Conservation (phyloP, 2,797 vertebrate genomes). For the Takifugu rubripes region DNA sequence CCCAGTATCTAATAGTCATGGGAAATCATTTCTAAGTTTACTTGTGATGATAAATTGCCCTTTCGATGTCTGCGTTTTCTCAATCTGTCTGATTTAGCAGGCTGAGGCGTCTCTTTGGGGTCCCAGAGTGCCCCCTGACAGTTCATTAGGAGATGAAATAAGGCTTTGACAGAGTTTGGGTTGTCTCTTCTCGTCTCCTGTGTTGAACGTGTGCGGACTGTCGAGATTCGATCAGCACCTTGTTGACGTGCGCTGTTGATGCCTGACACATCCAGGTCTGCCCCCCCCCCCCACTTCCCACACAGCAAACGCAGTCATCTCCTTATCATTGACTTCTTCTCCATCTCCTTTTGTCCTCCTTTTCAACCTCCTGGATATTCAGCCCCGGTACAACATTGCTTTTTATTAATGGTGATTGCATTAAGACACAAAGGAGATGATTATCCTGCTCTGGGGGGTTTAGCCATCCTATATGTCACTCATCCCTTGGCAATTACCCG, state of each 20-base stretch:
- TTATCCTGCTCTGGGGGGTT: slow-evolving; percentile 51
- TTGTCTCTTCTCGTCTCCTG: no score
- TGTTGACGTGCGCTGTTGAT: slow-evolving; percentile 1
- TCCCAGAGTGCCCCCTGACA: neutral
- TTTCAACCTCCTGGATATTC: slow-evolving; percentile 19
- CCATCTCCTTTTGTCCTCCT: slow-evolving; percentile 25
- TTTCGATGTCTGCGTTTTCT: slow-evolving; percentile 1
- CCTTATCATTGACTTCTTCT: slow-evolving; percentile 25
- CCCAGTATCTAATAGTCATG: slow-evolving; percentile 12
- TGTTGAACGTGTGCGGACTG: no score
- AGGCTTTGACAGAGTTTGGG: no score
- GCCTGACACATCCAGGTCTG: slow-evolving; percentile 1
- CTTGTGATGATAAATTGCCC: neutral
- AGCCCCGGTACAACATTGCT: slow-evolving; percentile 7
- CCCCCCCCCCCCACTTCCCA: slow-evolving; percentile 2
- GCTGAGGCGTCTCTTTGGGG: no score
- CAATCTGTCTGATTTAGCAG: no score
- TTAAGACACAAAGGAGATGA: slow-evolving; percentile 43
- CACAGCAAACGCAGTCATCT: neutral
- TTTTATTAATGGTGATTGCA: slow-evolving; percentile 32
- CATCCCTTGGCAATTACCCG: slow-evolving; percentile 62
- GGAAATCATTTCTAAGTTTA: neutral
- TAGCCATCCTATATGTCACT: slow-evolving; percentile 53
- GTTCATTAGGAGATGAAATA: no score
- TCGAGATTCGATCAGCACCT: no score